These are phyloP conservation scores for Drosophila cracens DNA, from an alignment of 2,888 invertebrate genomes.

Conservation along the genomic window DNA sequence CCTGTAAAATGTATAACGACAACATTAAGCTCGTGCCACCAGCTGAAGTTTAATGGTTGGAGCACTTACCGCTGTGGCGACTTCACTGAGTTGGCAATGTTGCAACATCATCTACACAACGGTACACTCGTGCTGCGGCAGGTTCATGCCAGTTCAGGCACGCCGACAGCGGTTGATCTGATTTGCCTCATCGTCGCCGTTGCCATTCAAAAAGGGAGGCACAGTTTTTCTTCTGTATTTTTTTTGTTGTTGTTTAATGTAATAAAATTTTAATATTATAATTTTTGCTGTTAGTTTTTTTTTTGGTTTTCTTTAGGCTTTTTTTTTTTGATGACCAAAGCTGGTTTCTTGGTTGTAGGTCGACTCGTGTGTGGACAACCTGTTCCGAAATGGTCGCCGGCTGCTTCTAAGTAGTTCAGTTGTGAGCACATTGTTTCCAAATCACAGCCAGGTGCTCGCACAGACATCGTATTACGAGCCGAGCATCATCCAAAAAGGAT, in stretches of 20 bases:
- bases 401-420: constrained; percentile 45
- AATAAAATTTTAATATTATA: constrained; percentile 66
- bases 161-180: constrained; percentile 65
- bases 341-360: constrained; percentile 45
- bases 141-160: constrained; percentile 71
- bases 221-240: constrained; percentile 1
- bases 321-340: constrained; percentile 15
- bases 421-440: constrained; percentile 33
- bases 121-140: constrained; percentile 63
- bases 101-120: constrained; percentile 68
- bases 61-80: constrained; percentile 43
- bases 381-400: constrained; percentile 35
- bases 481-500: constrained; percentile 33
- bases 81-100: constrained; percentile 43
- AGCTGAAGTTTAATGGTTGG: constrained; percentile 56
- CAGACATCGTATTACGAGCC: constrained; percentile 26
- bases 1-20: constrained; percentile 80
- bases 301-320: neutral
- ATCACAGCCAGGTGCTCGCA: constrained; percentile 68
- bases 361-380: constrained; percentile 44
- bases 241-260: constrained; percentile 13
- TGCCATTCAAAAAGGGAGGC: constrained; percentile 21
- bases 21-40: constrained; percentile 79
- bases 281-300: constrained; percentile 54
- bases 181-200: constrained; percentile 55